phyloP scores from a whole-genome alignment of 2,888 invertebrate species.

The Cryptocephalus moraei region DNA sequence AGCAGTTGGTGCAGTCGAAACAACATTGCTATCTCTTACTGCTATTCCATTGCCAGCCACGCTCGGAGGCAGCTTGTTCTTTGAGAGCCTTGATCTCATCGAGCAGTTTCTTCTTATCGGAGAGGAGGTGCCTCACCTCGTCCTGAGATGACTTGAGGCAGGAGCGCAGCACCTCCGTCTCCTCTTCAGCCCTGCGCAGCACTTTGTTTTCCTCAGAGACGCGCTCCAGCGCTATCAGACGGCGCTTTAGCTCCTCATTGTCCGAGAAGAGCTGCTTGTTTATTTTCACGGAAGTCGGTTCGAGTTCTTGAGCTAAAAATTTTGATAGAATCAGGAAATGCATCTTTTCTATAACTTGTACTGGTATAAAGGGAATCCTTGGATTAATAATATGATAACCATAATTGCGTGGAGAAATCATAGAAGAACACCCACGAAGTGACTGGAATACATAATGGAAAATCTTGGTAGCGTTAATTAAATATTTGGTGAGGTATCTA shows the following conservation, averaged over 20 bases:
- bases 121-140: slow-evolving; percentile 57
- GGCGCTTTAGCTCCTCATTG: slow-evolving; percentile 53
- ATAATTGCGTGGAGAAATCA: too few relatives aligned
- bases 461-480: too few relatives aligned
- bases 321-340: too few relatives aligned
- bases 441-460: too few relatives aligned
- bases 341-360: too few relatives aligned
- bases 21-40: slow-evolving; percentile 61
- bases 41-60: slow-evolving; percentile 39
- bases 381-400: too few relatives aligned
- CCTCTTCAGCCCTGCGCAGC: slow-evolving; percentile 44
- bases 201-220: slow-evolving; percentile 49
- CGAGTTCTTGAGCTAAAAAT: slow-evolving; percentile 7
- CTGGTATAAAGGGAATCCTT: too few relatives aligned
- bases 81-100: slow-evolving; percentile 61
- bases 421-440: too few relatives aligned
- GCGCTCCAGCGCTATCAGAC: slow-evolving; percentile 48
- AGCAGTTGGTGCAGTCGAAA: slow-evolving; percentile 61
- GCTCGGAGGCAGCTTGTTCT: slow-evolving; percentile 38
- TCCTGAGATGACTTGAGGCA: slow-evolving; percentile 62
- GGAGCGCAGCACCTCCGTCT: slow-evolving; percentile 49
- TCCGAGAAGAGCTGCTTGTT: slow-evolving; percentile 45
- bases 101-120: slow-evolving; percentile 63
- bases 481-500: too few relatives aligned
- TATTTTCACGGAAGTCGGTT: slow-evolving; percentile 11